Conservation (phyloP, 2,888 invertebrate genomes). For the Cosmia trapezina region DNA sequence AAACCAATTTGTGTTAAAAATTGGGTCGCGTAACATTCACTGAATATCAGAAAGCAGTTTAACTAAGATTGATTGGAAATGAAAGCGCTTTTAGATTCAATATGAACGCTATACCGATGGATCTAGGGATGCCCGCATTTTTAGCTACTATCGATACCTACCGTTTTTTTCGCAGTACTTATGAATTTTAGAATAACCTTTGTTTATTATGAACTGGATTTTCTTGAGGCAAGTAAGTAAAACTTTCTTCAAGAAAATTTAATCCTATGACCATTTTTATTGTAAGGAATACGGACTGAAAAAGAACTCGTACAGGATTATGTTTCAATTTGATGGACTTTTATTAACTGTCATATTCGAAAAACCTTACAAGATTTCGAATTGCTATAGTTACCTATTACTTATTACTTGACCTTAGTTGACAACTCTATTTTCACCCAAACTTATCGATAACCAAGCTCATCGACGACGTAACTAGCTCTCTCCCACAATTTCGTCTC, state of each 20-base stretch:
- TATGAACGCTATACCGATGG: conserved; percentile 52
- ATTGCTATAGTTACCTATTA: neutral
- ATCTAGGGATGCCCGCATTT: conserved; percentile 51
- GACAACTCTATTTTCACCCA: neutral
- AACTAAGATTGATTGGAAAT: conserved; percentile 74
- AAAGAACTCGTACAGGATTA: neutral
- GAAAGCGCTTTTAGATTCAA: conserved; percentile 76
- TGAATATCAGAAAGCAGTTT: conserved; percentile 66
- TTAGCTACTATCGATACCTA: conserved; percentile 19
- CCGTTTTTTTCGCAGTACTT: neutral
- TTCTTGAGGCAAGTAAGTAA: neutral
- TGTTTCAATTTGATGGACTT: neutral
- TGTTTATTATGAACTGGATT: neutral
- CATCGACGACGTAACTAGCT: conserved; percentile 49
- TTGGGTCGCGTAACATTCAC: conserved; percentile 69
- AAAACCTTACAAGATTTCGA: neutral
- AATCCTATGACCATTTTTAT: neutral
- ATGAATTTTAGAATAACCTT: neutral
- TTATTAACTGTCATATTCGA: neutral
- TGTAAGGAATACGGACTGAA: neutral
- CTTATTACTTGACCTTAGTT: no score
- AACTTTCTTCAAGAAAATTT: no score
- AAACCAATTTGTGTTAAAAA: conserved; percentile 72
- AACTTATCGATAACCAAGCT: conserved; percentile 48
- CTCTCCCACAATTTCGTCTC: conserved; percentile 46